phyloP scores from a whole-genome alignment of 2,888 invertebrate genomes.

The Octodonta nipae region DNA sequence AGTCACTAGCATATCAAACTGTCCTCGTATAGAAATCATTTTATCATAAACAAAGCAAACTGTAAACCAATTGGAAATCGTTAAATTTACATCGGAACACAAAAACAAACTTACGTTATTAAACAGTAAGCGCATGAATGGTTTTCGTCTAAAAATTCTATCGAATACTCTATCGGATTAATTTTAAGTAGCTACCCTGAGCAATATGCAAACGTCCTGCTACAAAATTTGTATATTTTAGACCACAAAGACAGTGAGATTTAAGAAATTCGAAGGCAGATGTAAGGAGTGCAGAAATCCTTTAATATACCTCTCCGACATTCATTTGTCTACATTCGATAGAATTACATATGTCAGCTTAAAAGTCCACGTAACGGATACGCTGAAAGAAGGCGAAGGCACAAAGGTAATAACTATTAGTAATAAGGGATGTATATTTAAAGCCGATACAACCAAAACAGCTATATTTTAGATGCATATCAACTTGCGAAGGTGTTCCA shows the following conservation, averaged over 20 bases:
- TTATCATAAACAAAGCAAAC: too few relatives aligned
- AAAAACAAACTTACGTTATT: too few relatives aligned
- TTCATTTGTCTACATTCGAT: constrained; percentile 14
- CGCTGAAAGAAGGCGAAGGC: constrained; percentile 7
- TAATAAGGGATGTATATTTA: background rate
- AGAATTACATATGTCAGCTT: constrained; percentile 15
- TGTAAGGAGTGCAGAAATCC: constrained; percentile 16
- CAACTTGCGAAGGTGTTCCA: constrained; percentile 18
- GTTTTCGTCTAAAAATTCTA: too few relatives aligned
- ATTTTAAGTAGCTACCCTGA: too few relatives aligned
- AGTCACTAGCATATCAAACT: too few relatives aligned
- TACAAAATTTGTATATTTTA: too few relatives aligned
- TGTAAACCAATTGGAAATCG: too few relatives aligned
- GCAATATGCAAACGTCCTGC: too few relatives aligned
- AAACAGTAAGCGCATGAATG: too few relatives aligned
- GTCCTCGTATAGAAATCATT: too few relatives aligned
- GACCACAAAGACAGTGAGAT: constrained; percentile 17
- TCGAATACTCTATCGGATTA: too few relatives aligned
- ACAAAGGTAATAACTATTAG: constrained; percentile 14
- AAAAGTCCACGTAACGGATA: constrained; percentile 11
- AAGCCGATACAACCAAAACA: background rate
- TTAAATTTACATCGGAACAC: too few relatives aligned
- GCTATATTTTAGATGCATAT: constrained; percentile 18
- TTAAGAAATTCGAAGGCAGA: constrained; percentile 16
- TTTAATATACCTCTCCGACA: constrained; percentile 11